These are phyloP conservation scores for Heliornis fulica DNA, from an alignment of 2,113 vertebrate species.

Conservation along the genomic window DNA sequence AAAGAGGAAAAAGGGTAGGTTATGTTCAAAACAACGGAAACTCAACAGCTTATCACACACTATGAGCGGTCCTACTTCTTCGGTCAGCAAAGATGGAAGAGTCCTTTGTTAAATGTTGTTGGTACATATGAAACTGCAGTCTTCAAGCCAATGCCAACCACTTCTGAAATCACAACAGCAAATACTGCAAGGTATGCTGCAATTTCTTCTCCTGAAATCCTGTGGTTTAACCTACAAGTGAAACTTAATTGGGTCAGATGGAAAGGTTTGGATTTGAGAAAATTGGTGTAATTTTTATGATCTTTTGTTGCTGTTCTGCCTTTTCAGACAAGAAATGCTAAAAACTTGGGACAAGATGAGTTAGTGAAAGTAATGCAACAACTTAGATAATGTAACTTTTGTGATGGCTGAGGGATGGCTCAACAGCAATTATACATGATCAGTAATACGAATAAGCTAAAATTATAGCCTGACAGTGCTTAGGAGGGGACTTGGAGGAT, in stretches of 20 bases:
- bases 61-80: neutral
- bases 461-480: slow-evolving; percentile 54
- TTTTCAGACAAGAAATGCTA: neutral
- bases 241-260: neutral
- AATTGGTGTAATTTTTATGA: neutral
- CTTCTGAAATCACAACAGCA: neutral
- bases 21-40: slow-evolving; percentile 36
- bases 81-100: neutral
- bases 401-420: slow-evolving; percentile 7
- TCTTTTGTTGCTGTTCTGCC: neutral
- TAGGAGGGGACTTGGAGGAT: slow-evolving; percentile 36
- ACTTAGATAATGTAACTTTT: slow-evolving; percentile 36
- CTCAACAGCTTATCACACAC: neutral
- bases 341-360: neutral
- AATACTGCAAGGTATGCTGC: neutral
- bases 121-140: neutral
- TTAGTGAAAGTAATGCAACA: slow-evolving; percentile 52
- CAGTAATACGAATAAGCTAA: slow-evolving; percentile 29
- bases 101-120: neutral
- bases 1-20: slow-evolving; percentile 40
- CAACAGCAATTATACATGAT: slow-evolving; percentile 10
- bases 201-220: neutral
- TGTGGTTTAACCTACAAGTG: neutral
- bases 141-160: neutral
- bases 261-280: neutral